phyloP scores from a whole-genome alignment of 1,140 invertebrate species.

The Thalassaphorura encarpata region DNA sequence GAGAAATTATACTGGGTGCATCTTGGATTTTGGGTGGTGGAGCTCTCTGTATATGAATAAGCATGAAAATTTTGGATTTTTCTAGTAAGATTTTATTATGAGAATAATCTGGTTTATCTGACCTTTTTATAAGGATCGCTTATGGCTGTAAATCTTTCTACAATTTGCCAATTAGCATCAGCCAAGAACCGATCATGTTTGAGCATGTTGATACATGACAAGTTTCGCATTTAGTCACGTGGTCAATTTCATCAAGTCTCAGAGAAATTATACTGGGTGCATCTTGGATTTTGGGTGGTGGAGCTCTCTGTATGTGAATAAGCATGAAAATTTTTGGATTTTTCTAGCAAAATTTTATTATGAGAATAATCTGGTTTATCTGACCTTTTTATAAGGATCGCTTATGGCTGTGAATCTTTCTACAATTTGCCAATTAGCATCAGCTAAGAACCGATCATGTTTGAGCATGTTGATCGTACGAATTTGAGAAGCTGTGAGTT shows the following conservation, averaged over 20 bases:
- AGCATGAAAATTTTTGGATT: background rate
- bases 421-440: conserved; percentile 41
- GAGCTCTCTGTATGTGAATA: conserved; percentile 1
- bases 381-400: conserved; percentile 17
- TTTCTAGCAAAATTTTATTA: no score
- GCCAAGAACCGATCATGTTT: no score
- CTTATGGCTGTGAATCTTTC: conserved; percentile 10
- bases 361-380: background rate
- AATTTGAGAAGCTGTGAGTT: conserved; percentile 34
- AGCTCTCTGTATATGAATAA: background rate
- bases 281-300: background rate
- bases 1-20: conserved; percentile 2
- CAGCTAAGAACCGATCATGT: conserved; percentile 41
- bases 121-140: conserved; percentile 16
- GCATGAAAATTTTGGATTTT: background rate
- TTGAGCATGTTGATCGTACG: conserved; percentile 37
- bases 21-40: background rate
- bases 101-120: background rate
- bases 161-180: conserved; percentile 40
- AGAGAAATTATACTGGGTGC: conserved; percentile 4
- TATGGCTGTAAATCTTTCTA: conserved; percentile 25
- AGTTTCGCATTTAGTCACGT: conserved; percentile 3
- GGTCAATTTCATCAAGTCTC: background rate
- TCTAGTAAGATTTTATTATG: no score
- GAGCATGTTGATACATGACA: background rate